Percentiles rank a stretch among this genome's conserved stretches.
phyloP scores from a whole-genome alignment of 2,797 vertebrate genomes.

The Fistularia commersonii region DNA sequence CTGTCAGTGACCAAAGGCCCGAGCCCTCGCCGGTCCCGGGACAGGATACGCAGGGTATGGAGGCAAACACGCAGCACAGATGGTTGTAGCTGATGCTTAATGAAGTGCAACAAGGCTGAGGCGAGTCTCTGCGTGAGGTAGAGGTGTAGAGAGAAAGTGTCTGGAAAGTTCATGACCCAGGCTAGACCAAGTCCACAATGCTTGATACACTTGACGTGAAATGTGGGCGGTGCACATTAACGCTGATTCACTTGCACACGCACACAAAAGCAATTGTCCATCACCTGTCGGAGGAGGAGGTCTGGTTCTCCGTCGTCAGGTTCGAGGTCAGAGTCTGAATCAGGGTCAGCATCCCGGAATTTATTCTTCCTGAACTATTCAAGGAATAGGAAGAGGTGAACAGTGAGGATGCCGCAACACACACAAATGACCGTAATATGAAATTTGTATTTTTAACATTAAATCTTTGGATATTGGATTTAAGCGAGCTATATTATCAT shows the following conservation, averaged over 20 bases:
- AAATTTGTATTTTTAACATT: too few relatives aligned
- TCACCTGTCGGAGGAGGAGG: conserved; percentile 65
- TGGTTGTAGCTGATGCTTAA: conserved; percentile 57
- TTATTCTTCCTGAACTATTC: conserved; percentile 68
- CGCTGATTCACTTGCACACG: too few relatives aligned
- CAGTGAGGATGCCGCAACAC: not conserved
- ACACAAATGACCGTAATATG: not conserved
- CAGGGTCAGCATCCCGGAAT: conserved; percentile 50
- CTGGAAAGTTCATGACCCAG: too few relatives aligned
- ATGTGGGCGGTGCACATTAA: too few relatives aligned
- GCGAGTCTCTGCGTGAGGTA: conserved; percentile 56
- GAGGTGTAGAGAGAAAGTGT: not conserved
- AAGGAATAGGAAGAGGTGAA: not conserved
- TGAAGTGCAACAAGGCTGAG: conserved; percentile 59
- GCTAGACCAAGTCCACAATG: too few relatives aligned
- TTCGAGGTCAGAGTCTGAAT: conserved; percentile 53
- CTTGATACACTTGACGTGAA: too few relatives aligned
- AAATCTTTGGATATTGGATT: too few relatives aligned
- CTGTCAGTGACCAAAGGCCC: conserved; percentile 58
- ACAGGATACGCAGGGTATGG: conserved; percentile 68
- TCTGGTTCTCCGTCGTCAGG: conserved; percentile 54
- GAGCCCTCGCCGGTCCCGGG: conserved; percentile 66
- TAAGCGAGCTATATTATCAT: too few relatives aligned
- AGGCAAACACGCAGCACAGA: conserved; percentile 59
- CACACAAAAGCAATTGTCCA: too few relatives aligned